Conservation (phyloP, 2,797 vertebrate species). For the Garrulus glandarius region DNA sequence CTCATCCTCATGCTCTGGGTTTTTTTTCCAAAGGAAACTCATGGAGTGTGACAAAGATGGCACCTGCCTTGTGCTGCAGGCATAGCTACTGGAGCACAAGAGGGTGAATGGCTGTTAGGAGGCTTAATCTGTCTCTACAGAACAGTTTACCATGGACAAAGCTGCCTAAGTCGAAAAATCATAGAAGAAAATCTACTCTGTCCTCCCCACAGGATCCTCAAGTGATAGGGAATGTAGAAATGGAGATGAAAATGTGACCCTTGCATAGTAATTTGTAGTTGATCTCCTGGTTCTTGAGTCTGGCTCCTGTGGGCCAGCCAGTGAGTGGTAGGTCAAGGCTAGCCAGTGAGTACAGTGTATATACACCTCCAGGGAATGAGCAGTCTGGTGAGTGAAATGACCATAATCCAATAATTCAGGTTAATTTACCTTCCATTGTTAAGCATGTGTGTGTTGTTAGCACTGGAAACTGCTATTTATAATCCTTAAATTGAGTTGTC, state of each 20-base stretch:
- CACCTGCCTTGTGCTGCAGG: background rate
- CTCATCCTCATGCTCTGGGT: background rate
- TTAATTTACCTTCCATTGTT: background rate
- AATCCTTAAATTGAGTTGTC: conserved; percentile 3
- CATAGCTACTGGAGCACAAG: fast-evolving
- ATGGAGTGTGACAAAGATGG: fast-evolving
- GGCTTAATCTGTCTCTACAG: background rate
- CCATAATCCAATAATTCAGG: background rate
- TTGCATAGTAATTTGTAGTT: background rate
- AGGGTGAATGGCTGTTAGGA: background rate
- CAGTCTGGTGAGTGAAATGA: background rate
- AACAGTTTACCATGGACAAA: background rate
- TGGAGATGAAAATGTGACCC: background rate
- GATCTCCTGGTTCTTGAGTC: background rate
- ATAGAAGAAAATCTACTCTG: background rate
- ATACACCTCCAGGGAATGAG: background rate
- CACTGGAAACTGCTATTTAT: background rate
- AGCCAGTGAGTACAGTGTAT: background rate
- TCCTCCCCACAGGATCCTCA: background rate
- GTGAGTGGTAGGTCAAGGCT: background rate
- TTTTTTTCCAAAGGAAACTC: background rate
- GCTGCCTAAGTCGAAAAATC: background rate
- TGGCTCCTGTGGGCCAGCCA: background rate
- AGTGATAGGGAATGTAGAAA: background rate
- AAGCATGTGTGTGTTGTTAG: background rate